Percentiles rank a stretch among this genome's conserved stretches.
Conservation (phyloP, 2,888 invertebrate species). For the Hyposoter didymator region DNA sequence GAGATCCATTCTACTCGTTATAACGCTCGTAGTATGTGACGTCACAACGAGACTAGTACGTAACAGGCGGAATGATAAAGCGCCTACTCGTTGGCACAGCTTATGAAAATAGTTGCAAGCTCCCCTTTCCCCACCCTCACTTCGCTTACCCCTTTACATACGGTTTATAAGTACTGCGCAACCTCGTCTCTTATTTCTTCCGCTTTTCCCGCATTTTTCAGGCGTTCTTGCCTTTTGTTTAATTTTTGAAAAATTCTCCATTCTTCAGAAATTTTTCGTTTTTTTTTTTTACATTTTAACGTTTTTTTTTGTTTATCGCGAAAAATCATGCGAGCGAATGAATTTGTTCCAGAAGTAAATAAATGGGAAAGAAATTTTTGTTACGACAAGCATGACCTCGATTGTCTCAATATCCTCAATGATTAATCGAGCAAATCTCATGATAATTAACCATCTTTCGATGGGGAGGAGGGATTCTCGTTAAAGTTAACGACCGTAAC, state of each 20-base stretch:
- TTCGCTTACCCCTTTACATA: neutral
- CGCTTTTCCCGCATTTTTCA: neutral
- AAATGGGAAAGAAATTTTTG: too few species aligned
- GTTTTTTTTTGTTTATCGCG: too few species aligned
- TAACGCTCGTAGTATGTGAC: conserved; percentile 34
- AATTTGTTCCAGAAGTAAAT: too few species aligned
- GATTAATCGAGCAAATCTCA: conserved; percentile 71
- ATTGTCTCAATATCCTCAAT: conserved; percentile 39
- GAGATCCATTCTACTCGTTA: conserved; percentile 19
- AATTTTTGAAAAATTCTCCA: neutral
- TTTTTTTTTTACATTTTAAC: too few species aligned
- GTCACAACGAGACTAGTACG: conserved; percentile 62
- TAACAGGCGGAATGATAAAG: conserved; percentile 57
- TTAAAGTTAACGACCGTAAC: conserved; percentile 80
- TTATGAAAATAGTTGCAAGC: conserved; percentile 64
- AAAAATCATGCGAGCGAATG: too few species aligned
- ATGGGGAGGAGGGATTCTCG: conserved; percentile 65
- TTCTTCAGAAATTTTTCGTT: too few species aligned
- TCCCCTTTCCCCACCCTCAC: neutral
- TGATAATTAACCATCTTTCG: conserved; percentile 75
- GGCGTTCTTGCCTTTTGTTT: neutral
- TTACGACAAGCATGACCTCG: neutral
- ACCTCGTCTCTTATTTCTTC: neutral
- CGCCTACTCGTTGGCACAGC: conserved; percentile 61
- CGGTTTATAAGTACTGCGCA: conserved; percentile 27